Evolutionary conservation across 1,140 invertebrate genomes (phyloP).

Genomic region (Lycorma delicatula): DNA sequence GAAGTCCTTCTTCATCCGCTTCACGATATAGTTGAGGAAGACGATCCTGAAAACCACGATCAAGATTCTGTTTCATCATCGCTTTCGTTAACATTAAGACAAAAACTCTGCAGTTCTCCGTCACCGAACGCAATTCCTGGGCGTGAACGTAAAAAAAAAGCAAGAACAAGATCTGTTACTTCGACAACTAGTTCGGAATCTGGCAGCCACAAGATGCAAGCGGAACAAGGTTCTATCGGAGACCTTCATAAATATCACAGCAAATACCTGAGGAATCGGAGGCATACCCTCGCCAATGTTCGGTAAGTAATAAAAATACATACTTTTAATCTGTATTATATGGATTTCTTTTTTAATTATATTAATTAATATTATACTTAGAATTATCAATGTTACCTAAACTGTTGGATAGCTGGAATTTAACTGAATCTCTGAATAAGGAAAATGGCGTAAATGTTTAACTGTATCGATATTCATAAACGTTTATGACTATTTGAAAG

Average conservation of each 20-base stretch:
- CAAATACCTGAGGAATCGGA: conserved; percentile 65
- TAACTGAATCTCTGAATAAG: too few species aligned
- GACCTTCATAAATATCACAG: conserved; percentile 79
- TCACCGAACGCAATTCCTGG: conserved; percentile 10
- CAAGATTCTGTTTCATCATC: neutral
- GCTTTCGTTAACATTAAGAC: neutral
- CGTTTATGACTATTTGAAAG: too few species aligned
- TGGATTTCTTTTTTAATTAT: too few species aligned
- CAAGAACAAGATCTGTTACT: conserved; percentile 37
- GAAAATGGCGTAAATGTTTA: too few species aligned
- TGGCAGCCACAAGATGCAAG: conserved; percentile 64
- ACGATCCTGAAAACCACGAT: neutral
- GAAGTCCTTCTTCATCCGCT: neutral
- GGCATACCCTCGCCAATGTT: conserved; percentile 79
- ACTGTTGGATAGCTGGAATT: too few species aligned
- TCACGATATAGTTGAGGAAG: neutral
- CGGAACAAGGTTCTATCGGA: conserved; percentile 77
- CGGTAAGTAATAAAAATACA: conserved; percentile 72
- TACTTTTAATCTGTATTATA: too few species aligned
- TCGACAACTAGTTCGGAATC: conserved; percentile 32
- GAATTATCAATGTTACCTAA: too few species aligned
- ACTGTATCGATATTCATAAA: too few species aligned
- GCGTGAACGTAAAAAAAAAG: conserved; percentile 35
- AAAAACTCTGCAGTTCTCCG: conserved; percentile 10
- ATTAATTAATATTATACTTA: too few species aligned